Evolutionary conservation across 2,888 invertebrate species (phyloP).

Genomic region (Notodonta ziczac): DNA sequence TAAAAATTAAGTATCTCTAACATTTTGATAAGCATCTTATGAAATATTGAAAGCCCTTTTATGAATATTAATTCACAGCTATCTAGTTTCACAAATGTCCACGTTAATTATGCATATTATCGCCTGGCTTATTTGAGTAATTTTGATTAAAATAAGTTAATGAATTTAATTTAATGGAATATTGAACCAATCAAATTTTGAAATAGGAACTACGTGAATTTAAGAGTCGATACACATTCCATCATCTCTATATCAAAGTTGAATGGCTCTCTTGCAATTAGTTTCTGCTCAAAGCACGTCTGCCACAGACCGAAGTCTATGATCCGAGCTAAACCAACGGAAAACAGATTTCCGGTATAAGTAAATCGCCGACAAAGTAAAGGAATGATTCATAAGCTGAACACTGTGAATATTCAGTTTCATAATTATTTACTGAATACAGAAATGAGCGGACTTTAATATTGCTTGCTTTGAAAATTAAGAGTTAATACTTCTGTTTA

Average conservation of each 20-base stretch:
- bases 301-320: conserved; percentile 74
- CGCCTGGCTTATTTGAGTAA: no score
- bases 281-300: conserved; percentile 82
- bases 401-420: conserved; percentile 25
- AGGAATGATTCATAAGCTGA: conserved; percentile 48
- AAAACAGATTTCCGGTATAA: conserved; percentile 66
- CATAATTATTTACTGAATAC: conserved; percentile 30
- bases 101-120: no score
- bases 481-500: background rate
- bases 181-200: no score
- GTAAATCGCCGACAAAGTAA: conserved; percentile 55
- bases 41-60: no score
- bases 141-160: no score
- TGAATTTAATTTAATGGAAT: no score
- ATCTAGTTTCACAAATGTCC: no score
- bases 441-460: conserved; percentile 12
- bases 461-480: background rate
- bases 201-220: background rate
- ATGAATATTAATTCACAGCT: no score
- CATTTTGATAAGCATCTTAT: no score
- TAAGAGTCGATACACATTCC: conserved; percentile 22
- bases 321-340: conserved; percentile 72
- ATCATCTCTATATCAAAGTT: conserved; percentile 48
- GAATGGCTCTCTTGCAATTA: conserved; percentile 78
- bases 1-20: no score